Percentiles rank a stretch among this genome's conserved stretches.
Conservation (phyloP, 2,113 vertebrate genomes). For the Alaudala cheleensis region DNA sequence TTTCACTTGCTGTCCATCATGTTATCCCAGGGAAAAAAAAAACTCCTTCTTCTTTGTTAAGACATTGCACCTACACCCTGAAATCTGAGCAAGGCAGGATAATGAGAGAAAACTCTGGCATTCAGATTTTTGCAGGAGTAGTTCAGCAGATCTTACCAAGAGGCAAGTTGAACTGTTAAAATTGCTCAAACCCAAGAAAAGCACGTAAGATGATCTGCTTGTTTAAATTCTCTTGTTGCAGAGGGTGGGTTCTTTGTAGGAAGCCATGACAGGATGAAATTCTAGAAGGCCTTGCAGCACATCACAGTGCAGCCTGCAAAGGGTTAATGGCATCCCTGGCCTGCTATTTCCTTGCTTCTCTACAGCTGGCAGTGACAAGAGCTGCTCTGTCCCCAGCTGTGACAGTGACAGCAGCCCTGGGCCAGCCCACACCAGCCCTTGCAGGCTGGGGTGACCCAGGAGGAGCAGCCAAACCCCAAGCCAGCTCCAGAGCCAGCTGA, state of each 20-base stretch:
- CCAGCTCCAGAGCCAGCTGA: not conserved
- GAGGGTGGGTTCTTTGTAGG: not conserved
- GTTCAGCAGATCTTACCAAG: not conserved
- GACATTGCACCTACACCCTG: not conserved
- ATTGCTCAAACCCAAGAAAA: not conserved
- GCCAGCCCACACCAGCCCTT: not conserved
- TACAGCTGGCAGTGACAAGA: not conserved
- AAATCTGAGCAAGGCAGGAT: not conserved
- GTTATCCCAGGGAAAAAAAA: not conserved
- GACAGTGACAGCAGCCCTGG: not conserved
- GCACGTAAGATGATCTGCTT: not conserved
- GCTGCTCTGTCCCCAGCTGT: not conserved
- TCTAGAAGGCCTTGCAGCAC: not conserved
- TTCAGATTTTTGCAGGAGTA: not conserved
- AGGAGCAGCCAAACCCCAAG: constrained; percentile 38
- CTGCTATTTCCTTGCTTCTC: not conserved
- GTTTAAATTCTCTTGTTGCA: not conserved
- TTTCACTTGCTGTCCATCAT: not conserved
- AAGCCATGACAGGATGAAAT: not conserved
- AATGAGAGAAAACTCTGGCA: accelerated
- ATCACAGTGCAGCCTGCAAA: accelerated
- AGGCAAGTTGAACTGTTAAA: not conserved
- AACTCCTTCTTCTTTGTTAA: not conserved
- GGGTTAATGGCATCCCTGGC: not conserved
- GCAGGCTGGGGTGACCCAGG: not conserved